Percentiles rank a stretch among this genome's conserved stretches.
These are phyloP conservation scores for Styela clava DNA, from an alignment of 23 tunicate species.

Conservation along the genomic window DNA sequence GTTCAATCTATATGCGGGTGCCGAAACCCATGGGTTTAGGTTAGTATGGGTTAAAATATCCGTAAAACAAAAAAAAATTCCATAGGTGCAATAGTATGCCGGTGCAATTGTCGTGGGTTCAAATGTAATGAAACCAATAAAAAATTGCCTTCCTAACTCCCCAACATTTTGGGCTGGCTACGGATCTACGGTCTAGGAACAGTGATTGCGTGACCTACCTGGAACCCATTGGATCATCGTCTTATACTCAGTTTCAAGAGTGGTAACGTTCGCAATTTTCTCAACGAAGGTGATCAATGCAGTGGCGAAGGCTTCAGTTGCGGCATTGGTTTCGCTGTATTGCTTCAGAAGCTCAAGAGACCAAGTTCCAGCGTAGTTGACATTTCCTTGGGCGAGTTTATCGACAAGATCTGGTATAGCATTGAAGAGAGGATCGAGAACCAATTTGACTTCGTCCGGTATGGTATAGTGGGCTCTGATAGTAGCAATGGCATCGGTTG, in stretches of 20 bases:
- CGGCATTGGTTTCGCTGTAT: slow-evolving; percentile 13
- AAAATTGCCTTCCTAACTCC: too few species aligned
- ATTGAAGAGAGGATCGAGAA: slow-evolving; percentile 6
- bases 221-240: slow-evolving; percentile 10
- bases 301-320: slow-evolving; percentile 14
- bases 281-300: background rate
- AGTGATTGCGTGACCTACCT: too few species aligned
- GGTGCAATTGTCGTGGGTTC: too few species aligned
- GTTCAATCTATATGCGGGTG: too few species aligned
- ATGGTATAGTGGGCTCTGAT: slow-evolving; percentile 13
- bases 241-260: slow-evolving; percentile 9
- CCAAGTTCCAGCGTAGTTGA: slow-evolving; percentile 1
- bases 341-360: slow-evolving; percentile 8
- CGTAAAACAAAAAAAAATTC: too few species aligned
- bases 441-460: background rate
- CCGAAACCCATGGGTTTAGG: too few species aligned
- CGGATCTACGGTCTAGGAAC: too few species aligned
- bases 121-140: too few species aligned
- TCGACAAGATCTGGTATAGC: slow-evolving; percentile 8
- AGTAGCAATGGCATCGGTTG: slow-evolving; percentile 3
- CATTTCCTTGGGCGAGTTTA: slow-evolving; percentile 1
- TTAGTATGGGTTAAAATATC: too few species aligned
- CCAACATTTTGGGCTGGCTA: too few species aligned
- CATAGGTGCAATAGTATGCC: too few species aligned
- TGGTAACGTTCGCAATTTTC: background rate